These are phyloP conservation scores for Hylyphantes graminicola DNA, from an alignment of 1,140 invertebrate species.

Conservation along the genomic window DNA sequence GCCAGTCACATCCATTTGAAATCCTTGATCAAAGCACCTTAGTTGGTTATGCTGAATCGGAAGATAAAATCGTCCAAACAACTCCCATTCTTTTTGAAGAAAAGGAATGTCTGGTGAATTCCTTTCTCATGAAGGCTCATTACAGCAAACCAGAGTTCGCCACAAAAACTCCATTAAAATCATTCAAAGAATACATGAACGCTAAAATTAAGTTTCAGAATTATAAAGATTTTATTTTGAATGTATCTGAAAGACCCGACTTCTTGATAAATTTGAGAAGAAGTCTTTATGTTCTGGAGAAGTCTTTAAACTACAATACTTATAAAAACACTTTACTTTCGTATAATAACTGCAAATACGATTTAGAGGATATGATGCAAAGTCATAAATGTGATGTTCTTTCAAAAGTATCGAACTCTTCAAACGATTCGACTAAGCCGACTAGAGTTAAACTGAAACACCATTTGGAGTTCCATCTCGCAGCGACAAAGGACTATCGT, in stretches of 20 bases:
- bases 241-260: not conserved
- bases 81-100: not conserved
- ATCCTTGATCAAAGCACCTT: conserved; percentile 18
- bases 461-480: conserved; percentile 26
- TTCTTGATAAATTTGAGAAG: conserved; percentile 20
- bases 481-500: conserved; percentile 17
- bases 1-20: not conserved
- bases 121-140: conserved; percentile 21
- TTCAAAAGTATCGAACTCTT: not conserved
- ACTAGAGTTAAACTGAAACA: not conserved
- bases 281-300: conserved; percentile 37
- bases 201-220: conserved; percentile 30
- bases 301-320: conserved; percentile 42
- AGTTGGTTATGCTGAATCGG: not conserved
- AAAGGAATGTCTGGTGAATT: conserved; percentile 2
- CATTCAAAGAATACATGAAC: conserved; percentile 12
- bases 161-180: conserved; percentile 1
- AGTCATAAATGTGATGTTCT: not conserved
- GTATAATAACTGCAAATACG: conserved; percentile 2
- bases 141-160: conserved; percentile 23
- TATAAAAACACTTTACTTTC: conserved; percentile 27
- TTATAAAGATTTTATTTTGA: conserved; percentile 23
- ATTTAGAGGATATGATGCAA: conserved; percentile 3
- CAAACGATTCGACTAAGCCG: not conserved
- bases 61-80: conserved; percentile 14